These are phyloP conservation scores for Grus americana DNA, from an alignment of 2,113 vertebrate species.

Conservation along the genomic window DNA sequence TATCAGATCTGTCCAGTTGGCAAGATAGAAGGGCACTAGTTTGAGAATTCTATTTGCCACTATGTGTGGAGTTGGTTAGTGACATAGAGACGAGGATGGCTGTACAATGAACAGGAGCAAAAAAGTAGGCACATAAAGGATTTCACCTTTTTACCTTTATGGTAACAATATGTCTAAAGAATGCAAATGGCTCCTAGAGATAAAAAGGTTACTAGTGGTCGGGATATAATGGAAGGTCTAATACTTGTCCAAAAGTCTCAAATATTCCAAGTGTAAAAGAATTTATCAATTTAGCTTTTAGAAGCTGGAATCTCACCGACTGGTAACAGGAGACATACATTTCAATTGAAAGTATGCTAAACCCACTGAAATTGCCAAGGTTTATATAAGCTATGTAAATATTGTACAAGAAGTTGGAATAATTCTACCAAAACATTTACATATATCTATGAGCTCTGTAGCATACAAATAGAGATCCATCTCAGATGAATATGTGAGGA, in stretches of 20 bases:
- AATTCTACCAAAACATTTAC: background rate
- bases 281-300: background rate
- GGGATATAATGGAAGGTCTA: background rate
- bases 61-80: background rate
- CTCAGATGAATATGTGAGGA: background rate
- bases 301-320: background rate
- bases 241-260: background rate
- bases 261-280: background rate
- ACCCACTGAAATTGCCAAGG: background rate
- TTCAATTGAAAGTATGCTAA: background rate
- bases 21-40: background rate
- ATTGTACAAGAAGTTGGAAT: background rate
- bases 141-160: background rate
- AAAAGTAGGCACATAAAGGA: background rate
- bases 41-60: background rate
- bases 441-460: background rate
- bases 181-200: background rate
- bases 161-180: background rate
- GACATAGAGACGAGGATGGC: background rate
- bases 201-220: background rate
- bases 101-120: background rate
- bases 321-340: background rate
- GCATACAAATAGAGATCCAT: background rate
- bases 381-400: background rate
- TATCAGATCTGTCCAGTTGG: background rate